These are phyloP conservation scores for Acanthosepion lycidas DNA, from an alignment of 2,888 invertebrate genomes.

Conservation along the genomic window DNA sequence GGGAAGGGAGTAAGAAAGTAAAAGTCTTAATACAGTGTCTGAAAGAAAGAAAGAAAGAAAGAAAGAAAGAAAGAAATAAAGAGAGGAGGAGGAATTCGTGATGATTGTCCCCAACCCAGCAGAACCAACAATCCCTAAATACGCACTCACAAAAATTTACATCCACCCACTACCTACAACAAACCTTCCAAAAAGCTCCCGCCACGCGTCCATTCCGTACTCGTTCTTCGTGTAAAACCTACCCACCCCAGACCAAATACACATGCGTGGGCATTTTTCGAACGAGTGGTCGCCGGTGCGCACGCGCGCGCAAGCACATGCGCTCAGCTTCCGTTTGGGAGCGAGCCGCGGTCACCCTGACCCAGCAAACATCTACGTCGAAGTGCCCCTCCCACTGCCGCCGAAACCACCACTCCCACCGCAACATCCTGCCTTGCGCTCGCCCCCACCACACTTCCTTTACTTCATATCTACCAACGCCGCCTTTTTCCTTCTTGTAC, in stretches of 20 bases:
- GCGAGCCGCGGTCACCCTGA: constrained; percentile 15
- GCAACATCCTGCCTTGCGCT: not conserved
- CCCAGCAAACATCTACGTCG: constrained; percentile 6
- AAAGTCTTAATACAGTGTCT: not conserved
- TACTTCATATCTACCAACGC: not conserved
- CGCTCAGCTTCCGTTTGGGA: not conserved
- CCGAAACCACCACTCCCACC: not conserved
- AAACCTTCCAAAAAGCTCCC: not conserved
- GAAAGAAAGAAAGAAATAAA: not conserved
- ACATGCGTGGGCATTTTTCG: not conserved
- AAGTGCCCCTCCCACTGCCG: not conserved
- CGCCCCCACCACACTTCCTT: not conserved
- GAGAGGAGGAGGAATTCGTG: not conserved
- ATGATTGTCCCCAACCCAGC: not conserved
- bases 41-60: not conserved
- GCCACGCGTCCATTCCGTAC: not conserved
- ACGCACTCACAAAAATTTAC: not conserved
- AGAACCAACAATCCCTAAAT: too few species aligned
- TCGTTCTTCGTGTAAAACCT: not conserved
- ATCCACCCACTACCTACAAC: not conserved
- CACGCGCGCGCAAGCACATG: not conserved
- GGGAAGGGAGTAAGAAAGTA: not conserved
- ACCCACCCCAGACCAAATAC: not conserved
- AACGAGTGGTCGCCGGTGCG: constrained; percentile 33
- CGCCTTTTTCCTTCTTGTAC: not conserved